These are phyloP conservation scores for Harpalus rubripes DNA, from an alignment of 2,888 invertebrate species.

Conservation along the genomic window DNA sequence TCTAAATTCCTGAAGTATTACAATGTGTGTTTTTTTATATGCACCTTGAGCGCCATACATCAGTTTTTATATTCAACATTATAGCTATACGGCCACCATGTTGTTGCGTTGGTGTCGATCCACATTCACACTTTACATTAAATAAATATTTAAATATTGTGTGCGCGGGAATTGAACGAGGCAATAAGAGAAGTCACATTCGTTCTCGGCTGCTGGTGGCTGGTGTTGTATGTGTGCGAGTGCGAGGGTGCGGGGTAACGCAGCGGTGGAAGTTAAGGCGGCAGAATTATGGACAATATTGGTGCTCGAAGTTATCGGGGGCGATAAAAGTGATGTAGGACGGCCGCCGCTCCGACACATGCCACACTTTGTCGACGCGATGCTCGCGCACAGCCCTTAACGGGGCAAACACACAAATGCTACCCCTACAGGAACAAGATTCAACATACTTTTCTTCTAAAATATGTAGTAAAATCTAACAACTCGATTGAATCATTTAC, in stretches of 20 bases:
- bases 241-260: constrained; percentile 9
- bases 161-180: constrained; percentile 56
- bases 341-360: constrained; percentile 73
- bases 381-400: constrained; percentile 6
- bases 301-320: constrained; percentile 72
- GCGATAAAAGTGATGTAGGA: constrained; percentile 76
- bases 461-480: background rate
- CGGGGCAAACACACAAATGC: background rate
- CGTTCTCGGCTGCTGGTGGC: constrained; percentile 18
- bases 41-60: background rate
- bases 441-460: background rate
- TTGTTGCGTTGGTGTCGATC: constrained; percentile 14
- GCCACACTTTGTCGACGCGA: constrained; percentile 73
- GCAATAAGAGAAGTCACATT: constrained; percentile 62
- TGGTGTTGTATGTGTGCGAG: constrained; percentile 39
- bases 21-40: background rate
- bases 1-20: background rate
- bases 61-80: constrained; percentile 15
- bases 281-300: constrained; percentile 66
- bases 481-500: background rate
- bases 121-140: constrained; percentile 36
- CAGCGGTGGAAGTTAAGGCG: constrained; percentile 46
- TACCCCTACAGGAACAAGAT: constrained; percentile 5
- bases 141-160: constrained; percentile 63
- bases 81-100: background rate